Percentiles rank a stretch among this genome's conserved stretches.
These are phyloP conservation scores for Priapulus caudatus DNA, from an alignment of 2,888 invertebrate genomes.

Conservation along the genomic window DNA sequence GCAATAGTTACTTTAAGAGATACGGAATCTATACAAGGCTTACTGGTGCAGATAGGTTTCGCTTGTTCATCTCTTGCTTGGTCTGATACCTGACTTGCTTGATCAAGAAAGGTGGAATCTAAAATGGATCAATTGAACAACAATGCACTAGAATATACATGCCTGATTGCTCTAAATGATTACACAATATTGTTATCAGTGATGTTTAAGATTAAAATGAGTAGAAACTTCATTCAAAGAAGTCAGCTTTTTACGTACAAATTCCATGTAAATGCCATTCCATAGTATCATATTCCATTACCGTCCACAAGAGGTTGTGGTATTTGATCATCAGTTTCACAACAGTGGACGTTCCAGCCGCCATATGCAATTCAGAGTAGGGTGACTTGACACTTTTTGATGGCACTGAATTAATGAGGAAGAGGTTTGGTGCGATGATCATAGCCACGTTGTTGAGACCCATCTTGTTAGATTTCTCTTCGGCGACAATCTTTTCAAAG, in stretches of 20 bases:
- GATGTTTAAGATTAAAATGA: too few relatives aligned
- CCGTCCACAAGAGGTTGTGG: constrained; percentile 63
- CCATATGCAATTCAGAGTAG: constrained; percentile 44
- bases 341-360: constrained; percentile 72
- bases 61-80: too few relatives aligned
- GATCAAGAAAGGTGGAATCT: too few relatives aligned
- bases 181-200: too few relatives aligned
- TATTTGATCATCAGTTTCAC: constrained; percentile 69
- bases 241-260: constrained; percentile 2
- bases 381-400: constrained; percentile 16
- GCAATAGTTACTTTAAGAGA: too few relatives aligned
- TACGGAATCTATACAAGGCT: too few relatives aligned
- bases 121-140: too few relatives aligned
- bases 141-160: too few relatives aligned
- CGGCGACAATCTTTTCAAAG: constrained; percentile 56
- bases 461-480: constrained; percentile 66
- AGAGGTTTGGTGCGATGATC: constrained; percentile 84
- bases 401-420: constrained; percentile 28
- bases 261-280: not conserved
- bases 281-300: constrained; percentile 46
- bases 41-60: too few relatives aligned
- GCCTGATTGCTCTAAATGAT: too few relatives aligned
- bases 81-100: too few relatives aligned
- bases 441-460: constrained; percentile 79
- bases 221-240: constrained; percentile 18